A percentile compares a stretch with the other conserved stretches of the same genome.
These are phyloP conservation scores for Ctena decussata DNA, from an alignment of 2,888 invertebrate species.

Conservation along the genomic window DNA sequence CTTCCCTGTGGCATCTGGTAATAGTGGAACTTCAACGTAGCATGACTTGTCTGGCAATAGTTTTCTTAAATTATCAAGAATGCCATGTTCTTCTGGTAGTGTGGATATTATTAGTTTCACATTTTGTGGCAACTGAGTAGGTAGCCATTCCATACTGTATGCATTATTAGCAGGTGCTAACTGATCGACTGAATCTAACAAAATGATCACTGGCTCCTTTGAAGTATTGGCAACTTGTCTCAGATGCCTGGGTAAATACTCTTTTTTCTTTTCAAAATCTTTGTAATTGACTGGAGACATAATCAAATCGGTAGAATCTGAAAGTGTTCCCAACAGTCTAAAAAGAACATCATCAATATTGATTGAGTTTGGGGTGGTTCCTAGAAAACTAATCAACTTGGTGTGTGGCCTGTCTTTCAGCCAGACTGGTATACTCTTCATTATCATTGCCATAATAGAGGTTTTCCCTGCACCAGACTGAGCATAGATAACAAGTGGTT, in stretches of 20 bases:
- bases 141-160: constrained; percentile 81
- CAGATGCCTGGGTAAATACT: constrained; percentile 78
- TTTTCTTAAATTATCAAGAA: constrained; percentile 71
- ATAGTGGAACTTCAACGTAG: constrained; percentile 75
- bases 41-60: constrained; percentile 68
- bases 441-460: constrained; percentile 81
- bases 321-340: constrained; percentile 77
- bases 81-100: constrained; percentile 75
- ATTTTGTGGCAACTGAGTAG: constrained; percentile 77
- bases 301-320: constrained; percentile 72
- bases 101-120: constrained; percentile 81
- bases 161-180: constrained; percentile 73
- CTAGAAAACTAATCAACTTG: constrained; percentile 76
- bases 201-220: constrained; percentile 78
- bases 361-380: constrained; percentile 75
- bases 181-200: constrained; percentile 85
- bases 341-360: constrained; percentile 76
- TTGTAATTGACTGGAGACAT: constrained; percentile 80
- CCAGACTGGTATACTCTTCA: constrained; percentile 76
- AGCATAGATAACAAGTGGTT: constrained; percentile 79
- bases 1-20: constrained; percentile 76
- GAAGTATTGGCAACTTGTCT: constrained; percentile 69
- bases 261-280: constrained; percentile 70
- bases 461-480: constrained; percentile 82
- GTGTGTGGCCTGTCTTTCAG: constrained; percentile 61